Base-by-base conservation (phyloP, 2,888 invertebrate species). In the Apotomis capreana region DNA sequence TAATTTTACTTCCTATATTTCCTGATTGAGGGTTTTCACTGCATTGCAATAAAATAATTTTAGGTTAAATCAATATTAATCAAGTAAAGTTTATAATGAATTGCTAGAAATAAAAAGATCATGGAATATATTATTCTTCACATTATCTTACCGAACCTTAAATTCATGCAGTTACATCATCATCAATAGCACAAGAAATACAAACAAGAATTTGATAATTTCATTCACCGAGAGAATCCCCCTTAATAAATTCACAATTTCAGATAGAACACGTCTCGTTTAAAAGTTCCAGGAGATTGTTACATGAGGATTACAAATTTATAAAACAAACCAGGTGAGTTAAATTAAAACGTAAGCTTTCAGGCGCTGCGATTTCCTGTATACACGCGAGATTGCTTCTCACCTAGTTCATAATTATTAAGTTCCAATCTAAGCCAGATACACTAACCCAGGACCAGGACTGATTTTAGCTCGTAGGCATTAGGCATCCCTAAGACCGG, bases 251-350 rank as follows among this genome's bases (percentile, higher is more conserved):
- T 71, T 67, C 54, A 67, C 26, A 68, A 57, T 61, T 59, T 70
- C 54, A 37, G n/a, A 67, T 51, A 62, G 61, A 67, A 63, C 54
- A 59, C 63, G 58, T 68, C 68, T 72, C 72, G 63, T 68, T 62
- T 68, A 68, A 72, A 72, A 72, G 51, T 71, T 72, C 12, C 63
- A 15, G 52, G 63, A 72, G 62, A 63, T 68, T 62, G 72, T 72
- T 63, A 63, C 68, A 54, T 44, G 63, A 26, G 52, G 72, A 68
- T 72, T 72, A 72, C 40, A 68, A 72, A 63, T 63, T 58, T 63
- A 68, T 68, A 68, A 63, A 58, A 72, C 51, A 72, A 72, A 72
- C 71, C 62, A 26, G 55, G 55, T 15, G 59, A 72, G 68, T 68
- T 68, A 68, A 57, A 51, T 57, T 62, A 63, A 69, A 69, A 63